Percentiles rank a stretch among this genome's conserved stretches.
These are phyloP conservation scores for Urophycis tenuis DNA, from an alignment of 2,797 vertebrate genomes.

Conservation along the genomic window DNA sequence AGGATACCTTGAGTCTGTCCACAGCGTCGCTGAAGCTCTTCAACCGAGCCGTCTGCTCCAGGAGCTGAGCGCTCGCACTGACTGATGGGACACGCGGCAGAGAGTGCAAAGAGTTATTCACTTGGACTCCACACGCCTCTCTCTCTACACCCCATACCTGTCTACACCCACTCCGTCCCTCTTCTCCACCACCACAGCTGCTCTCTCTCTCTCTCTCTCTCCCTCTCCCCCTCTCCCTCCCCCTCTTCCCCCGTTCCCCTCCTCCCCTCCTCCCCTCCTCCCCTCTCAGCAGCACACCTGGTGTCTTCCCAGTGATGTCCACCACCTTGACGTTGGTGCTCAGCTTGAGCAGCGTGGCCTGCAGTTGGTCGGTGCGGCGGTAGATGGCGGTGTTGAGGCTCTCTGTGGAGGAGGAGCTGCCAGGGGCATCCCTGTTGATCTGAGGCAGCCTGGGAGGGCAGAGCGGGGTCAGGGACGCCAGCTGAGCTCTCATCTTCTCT, in stretches of 20 bases:
- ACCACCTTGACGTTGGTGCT: slow-evolving; percentile 79
- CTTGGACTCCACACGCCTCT: no score
- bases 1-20: slow-evolving; percentile 76
- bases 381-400: slow-evolving; percentile 72
- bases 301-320: slow-evolving; percentile 77
- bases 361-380: slow-evolving; percentile 79
- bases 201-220: no score
- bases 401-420: slow-evolving; percentile 59
- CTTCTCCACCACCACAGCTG: not conserved
- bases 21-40: slow-evolving; percentile 73
- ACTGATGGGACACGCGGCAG: slow-evolving; percentile 35
- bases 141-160: no score
- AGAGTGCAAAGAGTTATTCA: not conserved
- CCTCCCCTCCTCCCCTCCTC: no score
- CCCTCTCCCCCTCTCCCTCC: not conserved
- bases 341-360: slow-evolving; percentile 80
- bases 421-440: slow-evolving; percentile 56
- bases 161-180: not conserved
- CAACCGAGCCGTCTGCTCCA: slow-evolving; percentile 79
- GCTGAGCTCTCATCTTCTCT: slow-evolving; percentile 76
- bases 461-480: slow-evolving; percentile 77
- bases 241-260: not conserved
- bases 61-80: slow-evolving; percentile 74
- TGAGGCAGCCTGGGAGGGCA: slow-evolving; percentile 71
- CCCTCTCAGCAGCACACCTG: slow-evolving; percentile 59